Conservation (phyloP, 2,113 vertebrate species). For the Solenodon paradoxus region DNA sequence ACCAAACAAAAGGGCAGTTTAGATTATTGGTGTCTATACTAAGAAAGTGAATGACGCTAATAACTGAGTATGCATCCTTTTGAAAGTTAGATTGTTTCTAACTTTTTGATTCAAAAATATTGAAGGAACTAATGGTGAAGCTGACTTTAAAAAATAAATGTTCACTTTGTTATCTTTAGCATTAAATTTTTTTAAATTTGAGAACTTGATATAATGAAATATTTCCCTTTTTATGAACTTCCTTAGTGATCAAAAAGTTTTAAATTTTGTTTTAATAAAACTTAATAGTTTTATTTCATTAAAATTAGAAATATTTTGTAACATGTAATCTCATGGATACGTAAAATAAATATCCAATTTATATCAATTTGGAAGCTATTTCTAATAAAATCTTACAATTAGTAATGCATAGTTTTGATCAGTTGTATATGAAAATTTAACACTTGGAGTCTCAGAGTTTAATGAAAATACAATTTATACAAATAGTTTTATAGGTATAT, state of each 20-base stretch:
- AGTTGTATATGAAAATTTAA: background rate
- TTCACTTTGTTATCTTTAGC: background rate
- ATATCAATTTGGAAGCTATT: background rate
- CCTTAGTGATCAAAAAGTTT: background rate
- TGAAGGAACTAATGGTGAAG: background rate
- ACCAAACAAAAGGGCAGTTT: background rate
- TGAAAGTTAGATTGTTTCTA: background rate
- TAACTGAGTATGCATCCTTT: background rate
- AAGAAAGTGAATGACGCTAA: background rate
- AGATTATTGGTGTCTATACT: background rate
- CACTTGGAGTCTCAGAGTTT: background rate
- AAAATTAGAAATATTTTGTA: background rate
- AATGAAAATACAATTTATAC: background rate
- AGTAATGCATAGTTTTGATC: background rate
- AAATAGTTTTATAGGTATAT: background rate
- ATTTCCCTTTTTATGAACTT: background rate
- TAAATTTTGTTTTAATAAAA: too few relatives aligned
- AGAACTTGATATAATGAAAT: background rate
- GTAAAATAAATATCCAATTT: background rate
- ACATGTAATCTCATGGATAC: background rate
- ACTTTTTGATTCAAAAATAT: background rate
- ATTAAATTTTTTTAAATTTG: too few relatives aligned
- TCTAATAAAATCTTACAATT: background rate
- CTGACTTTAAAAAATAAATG: background rate
- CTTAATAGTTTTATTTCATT: background rate